Evolutionary conservation across 2,113 vertebrate species (phyloP), one percentile per base, ranked within the genome.

Genomic region (Embiotoca jacksoni): DNA sequence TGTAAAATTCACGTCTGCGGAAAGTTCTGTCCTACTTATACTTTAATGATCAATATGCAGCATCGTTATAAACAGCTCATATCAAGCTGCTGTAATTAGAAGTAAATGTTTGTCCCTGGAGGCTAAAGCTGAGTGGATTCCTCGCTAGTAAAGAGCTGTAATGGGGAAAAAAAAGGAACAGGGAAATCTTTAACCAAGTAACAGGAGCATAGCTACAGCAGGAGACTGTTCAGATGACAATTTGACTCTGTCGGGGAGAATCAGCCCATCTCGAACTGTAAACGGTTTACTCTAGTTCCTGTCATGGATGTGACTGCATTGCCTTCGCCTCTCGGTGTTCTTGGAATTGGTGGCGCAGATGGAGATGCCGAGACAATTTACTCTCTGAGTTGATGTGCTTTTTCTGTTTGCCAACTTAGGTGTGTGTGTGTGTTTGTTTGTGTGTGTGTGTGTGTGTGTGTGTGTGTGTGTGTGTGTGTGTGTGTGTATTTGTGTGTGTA

Each of bases 71-170:
- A 23, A 75, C 65, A 52, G 69, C 54, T 83, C 68, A 68, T 78
- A 78, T 89, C 68, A 78, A 64, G 60, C 44, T 10, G 9, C 75
- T 78, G 78, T 81, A 72, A 87, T 89, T 87, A 89, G 77, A 88
- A 79, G 39, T 78, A 81, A 68, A 80, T 14, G 32, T 30, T 36
- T 78, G 60, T 88, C 71, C 72, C 37, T 44, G 60, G 78, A 70
- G 8, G 54, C 50, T 39, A 31, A 7, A 47, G 37, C 76, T 81
- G 58, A 79, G 57, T 71, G 55, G 72, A 82, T 81, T 79, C 23
- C 23, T 23, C 23, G 71, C 71, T 70, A 63, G 64, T 75, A 62
- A 58, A 65, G 72, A 66, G 32, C 62, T 80, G 67, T 44, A 23
- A 23, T 23, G 23, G 54, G 62, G 52, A 37, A 68, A 53, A 72